Percentiles rank a stretch among this genome's conserved stretches.
phyloP scores from a whole-genome alignment of 2,113 vertebrate species.

The Pholis gunnellus region DNA sequence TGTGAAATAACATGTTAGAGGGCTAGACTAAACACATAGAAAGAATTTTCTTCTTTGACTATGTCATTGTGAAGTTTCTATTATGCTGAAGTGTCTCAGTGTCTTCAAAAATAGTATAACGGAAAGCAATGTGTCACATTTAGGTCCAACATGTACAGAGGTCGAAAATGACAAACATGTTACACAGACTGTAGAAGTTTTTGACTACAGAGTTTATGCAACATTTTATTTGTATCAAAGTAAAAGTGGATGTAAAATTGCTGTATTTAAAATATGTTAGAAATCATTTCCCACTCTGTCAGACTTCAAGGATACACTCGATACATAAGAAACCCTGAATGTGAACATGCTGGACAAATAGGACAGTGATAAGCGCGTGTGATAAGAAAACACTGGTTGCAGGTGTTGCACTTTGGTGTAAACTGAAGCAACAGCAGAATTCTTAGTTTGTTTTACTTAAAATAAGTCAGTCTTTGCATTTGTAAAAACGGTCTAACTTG shows the following conservation, averaged over 20 bases:
- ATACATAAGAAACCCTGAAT: neutral
- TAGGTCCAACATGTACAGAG: neutral
- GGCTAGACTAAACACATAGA: neutral
- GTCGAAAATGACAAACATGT: too few relatives aligned
- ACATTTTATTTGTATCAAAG: neutral
- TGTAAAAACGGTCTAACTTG: neutral
- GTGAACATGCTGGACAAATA: neutral
- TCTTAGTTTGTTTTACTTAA: neutral
- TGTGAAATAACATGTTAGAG: neutral
- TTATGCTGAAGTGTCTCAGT: neutral
- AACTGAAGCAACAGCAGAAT: neutral
- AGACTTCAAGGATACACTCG: neutral
- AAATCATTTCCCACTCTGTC: too few relatives aligned
- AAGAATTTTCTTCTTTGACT: neutral
- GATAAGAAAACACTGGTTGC: neutral
- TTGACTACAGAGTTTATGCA: neutral
- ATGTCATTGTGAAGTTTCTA: neutral
- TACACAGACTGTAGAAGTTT: neutral
- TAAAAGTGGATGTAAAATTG: neutral
- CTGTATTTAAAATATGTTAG: neutral
- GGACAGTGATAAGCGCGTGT: neutral
- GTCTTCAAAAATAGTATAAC: neutral
- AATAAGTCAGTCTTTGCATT: neutral
- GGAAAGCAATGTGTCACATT: neutral
- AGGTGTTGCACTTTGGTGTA: neutral